These are phyloP conservation scores for Hypolimnas misippus DNA, from an alignment of 2,888 invertebrate species.

Conservation along the genomic window DNA sequence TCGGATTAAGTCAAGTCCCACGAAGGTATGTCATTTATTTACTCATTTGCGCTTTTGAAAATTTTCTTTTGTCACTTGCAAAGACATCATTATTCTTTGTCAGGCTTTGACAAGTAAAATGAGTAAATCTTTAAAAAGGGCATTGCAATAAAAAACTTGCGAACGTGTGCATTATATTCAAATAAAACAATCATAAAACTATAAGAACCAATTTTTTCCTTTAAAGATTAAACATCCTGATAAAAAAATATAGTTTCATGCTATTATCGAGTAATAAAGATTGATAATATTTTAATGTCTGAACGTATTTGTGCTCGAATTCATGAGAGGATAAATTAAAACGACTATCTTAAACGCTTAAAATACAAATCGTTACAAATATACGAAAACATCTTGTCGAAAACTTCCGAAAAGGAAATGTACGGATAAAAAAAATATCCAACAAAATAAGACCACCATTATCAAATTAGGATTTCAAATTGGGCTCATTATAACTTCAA, in stretches of 20 bases:
- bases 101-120: conserved; percentile 35
- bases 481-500: conserved; percentile 49
- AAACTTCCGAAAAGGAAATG: conserved; percentile 24
- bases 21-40: conserved; percentile 50
- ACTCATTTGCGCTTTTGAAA: conserved; percentile 44
- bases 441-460: conserved; percentile 52
- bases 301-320: background rate
- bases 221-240: background rate
- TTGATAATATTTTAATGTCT: too few species aligned
- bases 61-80: conserved; percentile 41
- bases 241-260: too few species aligned
- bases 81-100: conserved; percentile 39
- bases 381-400: background rate
- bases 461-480: conserved; percentile 54
- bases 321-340: background rate
- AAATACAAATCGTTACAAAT: background rate
- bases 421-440: conserved; percentile 36
- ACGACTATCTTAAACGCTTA: background rate
- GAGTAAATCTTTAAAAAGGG: conserved; percentile 35
- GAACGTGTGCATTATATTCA: background rate
- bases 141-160: conserved; percentile 18
- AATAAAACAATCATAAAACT: conserved; percentile 1
- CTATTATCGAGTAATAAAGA: background rate
- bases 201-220: background rate
- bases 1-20: conserved; percentile 66